Base-by-base conservation (phyloP, 1,140 invertebrate species). In the Dufourea novaeangliae region DNA sequence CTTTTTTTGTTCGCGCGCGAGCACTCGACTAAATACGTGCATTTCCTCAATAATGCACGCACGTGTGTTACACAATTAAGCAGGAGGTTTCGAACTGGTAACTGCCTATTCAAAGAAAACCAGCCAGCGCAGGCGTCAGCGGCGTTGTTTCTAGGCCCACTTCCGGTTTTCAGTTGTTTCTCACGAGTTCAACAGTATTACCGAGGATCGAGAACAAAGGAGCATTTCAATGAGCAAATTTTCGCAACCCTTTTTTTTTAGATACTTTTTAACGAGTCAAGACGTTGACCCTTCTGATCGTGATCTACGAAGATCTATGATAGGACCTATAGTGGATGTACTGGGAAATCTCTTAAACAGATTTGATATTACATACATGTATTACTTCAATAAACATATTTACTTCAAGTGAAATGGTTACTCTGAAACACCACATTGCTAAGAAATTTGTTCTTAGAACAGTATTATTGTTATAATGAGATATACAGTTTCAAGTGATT, bases 81-180 rank as follows among this genome's bases (percentile, higher is more conserved):
- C 39, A 50, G 37, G 54, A 37, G 66, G 78, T 64, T 68, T 71
- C 71, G 77, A 84, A 84, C 82, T 83, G 73, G 78, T 80, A 83
- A 64, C n/a, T n/a, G 17, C 41, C 80, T 71, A 78, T 80, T 83
- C 74, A 73, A 80, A 59, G 34, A 56, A 50, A 29, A 67, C 27
- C 62, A 46, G 22, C 63, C 52, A 34, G 46, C 25, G 46, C 25
- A 46, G 27, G 61, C 69, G 29, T 50, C 78, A 12, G 62, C 56
- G 10, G n/a, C 20, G 46, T 11, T n/a, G 62, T 34, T 59, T 57
- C 63, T 27, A n/a, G 46, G 11, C 64, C 64, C 46, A n/a, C n/a
- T 41, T 67, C 41, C 41, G 59, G 29, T 29, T 67, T 54, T 32
- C 52, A 27, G 14, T 50, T 39, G 27, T 20, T 74, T 79, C 77